Evolutionary conservation across 2,113 vertebrate genomes (phyloP).

Genomic region (Catharus fuscescens): DNA sequence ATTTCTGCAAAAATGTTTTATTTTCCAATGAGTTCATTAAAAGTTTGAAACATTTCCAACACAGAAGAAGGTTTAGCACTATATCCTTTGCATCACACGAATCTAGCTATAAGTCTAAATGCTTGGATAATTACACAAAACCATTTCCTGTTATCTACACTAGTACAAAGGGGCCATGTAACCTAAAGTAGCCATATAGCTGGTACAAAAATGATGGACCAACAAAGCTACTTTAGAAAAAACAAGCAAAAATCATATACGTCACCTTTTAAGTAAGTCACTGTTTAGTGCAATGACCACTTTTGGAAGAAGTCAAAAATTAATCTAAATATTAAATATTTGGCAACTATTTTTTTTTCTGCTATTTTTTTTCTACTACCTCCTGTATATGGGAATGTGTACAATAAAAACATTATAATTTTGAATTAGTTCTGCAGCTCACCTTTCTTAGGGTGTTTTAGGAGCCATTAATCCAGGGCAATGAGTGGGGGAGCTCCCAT

Average conservation of each 20-base stretch:
- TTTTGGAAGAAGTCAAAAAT: background rate
- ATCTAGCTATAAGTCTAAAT: background rate
- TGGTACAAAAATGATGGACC: background rate
- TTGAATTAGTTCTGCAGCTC: background rate
- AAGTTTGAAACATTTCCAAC: background rate
- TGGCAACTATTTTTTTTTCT: background rate
- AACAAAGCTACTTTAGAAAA: background rate
- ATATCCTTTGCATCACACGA: background rate
- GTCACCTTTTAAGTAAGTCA: background rate
- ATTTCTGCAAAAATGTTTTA: background rate
- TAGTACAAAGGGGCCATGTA: background rate
- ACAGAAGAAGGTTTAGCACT: background rate
- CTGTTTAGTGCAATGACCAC: background rate
- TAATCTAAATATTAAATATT: background rate
- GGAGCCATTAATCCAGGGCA: background rate
- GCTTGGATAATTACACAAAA: background rate
- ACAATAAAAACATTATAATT: background rate
- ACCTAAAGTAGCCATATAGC: background rate
- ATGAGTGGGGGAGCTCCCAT: background rate
- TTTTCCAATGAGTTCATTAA: background rate
- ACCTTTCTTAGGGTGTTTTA: background rate
- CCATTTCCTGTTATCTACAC: background rate
- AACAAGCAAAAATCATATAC: background rate
- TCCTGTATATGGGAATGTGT: background rate
- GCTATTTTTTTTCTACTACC: background rate